Percentiles rank a stretch among this genome's conserved stretches.
phyloP scores from a whole-genome alignment of 2,797 vertebrate genomes.

The Epinephelus awoara region DNA sequence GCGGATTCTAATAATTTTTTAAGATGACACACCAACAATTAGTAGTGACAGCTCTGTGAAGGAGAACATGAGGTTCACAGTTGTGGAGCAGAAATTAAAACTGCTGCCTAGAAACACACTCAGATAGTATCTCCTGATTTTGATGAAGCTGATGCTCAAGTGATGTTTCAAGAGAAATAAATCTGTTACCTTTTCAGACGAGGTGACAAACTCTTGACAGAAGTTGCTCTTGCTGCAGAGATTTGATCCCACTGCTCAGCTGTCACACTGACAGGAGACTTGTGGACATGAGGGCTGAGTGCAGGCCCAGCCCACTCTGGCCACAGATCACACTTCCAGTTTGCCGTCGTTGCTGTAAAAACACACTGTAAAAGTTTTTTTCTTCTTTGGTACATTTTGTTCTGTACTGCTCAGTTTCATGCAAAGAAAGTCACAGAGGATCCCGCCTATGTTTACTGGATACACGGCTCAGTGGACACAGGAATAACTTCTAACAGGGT shows the following conservation, averaged over 20 bases:
- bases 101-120: not conserved
- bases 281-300: not conserved
- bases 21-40: too few species aligned
- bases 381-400: not conserved
- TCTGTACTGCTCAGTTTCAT: not conserved
- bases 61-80: too few species aligned
- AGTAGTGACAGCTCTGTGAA: too few species aligned
- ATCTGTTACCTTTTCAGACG: conserved; percentile 10
- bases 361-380: not conserved
- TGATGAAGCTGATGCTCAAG: not conserved
- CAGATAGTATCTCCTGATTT: not conserved
- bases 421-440: not conserved
- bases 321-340: not conserved
- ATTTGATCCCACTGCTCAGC: not conserved
- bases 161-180: not conserved
- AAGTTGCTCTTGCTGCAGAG: not conserved
- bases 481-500: too few species aligned
- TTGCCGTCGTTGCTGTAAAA: not conserved
- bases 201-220: not conserved
- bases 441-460: too few species aligned
- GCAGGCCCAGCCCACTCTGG: not conserved
- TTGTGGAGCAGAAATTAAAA: not conserved
- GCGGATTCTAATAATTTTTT: not conserved
- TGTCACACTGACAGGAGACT: not conserved
- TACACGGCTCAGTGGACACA: too few species aligned